Base-by-base conservation (phyloP, 2,888 invertebrate genomes). In the Plebejus melissa region DNA sequence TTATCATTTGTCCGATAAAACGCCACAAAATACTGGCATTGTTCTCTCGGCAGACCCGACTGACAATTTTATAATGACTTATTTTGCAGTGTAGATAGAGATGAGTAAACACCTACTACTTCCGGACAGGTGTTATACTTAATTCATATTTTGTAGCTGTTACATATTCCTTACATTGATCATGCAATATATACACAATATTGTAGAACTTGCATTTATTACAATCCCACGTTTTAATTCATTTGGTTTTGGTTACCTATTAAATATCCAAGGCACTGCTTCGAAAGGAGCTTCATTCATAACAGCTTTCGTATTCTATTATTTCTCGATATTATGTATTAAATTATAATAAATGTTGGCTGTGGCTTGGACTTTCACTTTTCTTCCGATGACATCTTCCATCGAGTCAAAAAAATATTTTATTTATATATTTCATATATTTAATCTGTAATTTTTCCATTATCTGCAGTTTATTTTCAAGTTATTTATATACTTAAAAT, bases 1-100 rank as follows among this genome's bases (percentile, higher is more conserved):
- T 65, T 90, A 90, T 86, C 88, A 93, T 80, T 91, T 93, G 93
- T 93, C 93, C 93, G 93, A 93, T 92, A 93, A 91, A 93, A 93
- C 93, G 90, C 93, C 93, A 93, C 91, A 89, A 89, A 91, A 81
- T 89, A 89, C 93, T 93, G 93, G 93, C 90, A 85, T 82, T 80
- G 84, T 85, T 86, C 86, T 82, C 86, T 86, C 91, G 93, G 92
- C 93, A 89, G 93, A 93, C 93, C 93, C 93, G 90, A 83, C 84
- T 84, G 86, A 84, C 85, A 86, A 86, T 75, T 65, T 78, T 74
- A 77, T 76, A 77, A 76, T 76, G 77, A 75, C 76, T 78, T 75
- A 78, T 71, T 76, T 75, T 78, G 78, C 79, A 79, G 78, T 69
- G 78, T 78, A 79, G 79, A 77, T 69, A 75, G 78, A 77, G 77